Base-by-base conservation (phyloP, 2,113 vertebrate species). In the Chloropsis hardwickii region DNA sequence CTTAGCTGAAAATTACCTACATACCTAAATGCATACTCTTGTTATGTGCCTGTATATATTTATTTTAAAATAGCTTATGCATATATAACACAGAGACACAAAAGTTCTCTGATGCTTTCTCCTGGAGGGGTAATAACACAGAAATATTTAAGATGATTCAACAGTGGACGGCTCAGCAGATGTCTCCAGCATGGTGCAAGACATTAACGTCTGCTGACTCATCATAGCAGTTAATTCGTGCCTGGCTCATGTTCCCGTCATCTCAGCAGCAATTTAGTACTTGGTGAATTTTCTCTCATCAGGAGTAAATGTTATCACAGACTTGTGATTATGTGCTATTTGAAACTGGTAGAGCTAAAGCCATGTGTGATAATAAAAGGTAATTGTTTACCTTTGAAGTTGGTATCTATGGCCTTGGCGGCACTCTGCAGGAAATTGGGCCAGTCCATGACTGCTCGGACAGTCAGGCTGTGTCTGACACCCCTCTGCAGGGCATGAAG, bases 321-420 rank as follows among this genome's bases (percentile, higher is more conserved):
- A 78, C 95, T 96, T 83, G 96, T 88, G 96, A 95, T 97, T 97
- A 97, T 70, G 87, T 88, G 85, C 88, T 96, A 89, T 93, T 96
- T 96, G 96, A 97, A 97, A 96, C 82, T 89, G 85, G 91, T 86
- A 95, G 81, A 77, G 92, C 86, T 90, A 92, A 95, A 95, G 92
- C 92, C 90, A 96, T 91, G 83, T 95, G 85, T 95, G 95, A 97
- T 96, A 97, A 96, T 90, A 97, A 96, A 97, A 97, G 88, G 92
- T 95, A 95, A 91, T 97, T 97, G 94, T 96, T 97, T 96, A 96
- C 95, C 94, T 97, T 96, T 96, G 82, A 96, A 96, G 95, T 70
- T 53, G 95, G 66, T 93, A 95, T 60, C 90, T 66, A 14, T 4
- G 11, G 93, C 79, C 81, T 81, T 94, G 1, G 0, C 3, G 5